Evolutionary conservation across 1,140 invertebrate genomes (phyloP).

Genomic region (Vollenhovia emeryi): DNA sequence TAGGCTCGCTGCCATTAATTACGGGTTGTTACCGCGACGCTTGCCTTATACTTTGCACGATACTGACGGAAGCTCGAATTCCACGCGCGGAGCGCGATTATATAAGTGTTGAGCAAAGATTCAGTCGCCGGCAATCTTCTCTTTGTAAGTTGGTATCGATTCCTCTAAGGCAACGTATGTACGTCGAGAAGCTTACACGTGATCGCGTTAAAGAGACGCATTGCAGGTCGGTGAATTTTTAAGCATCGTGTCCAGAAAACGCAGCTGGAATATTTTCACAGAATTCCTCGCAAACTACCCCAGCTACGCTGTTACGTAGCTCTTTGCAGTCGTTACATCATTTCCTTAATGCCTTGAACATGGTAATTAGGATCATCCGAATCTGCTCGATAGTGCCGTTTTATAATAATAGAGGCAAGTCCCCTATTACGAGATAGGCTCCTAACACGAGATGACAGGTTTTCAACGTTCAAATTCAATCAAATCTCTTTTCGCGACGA

Average conservation of each 20-base stretch:
- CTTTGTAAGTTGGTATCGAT: slow-evolving; percentile 17
- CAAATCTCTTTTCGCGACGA: no score
- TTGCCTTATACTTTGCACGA: slow-evolving; percentile 25
- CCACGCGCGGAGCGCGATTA: slow-evolving; percentile 45
- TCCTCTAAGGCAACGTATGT: slow-evolving; percentile 15
- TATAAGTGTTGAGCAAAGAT: slow-evolving; percentile 32
- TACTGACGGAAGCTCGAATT: neutral
- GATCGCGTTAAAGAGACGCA: slow-evolving; percentile 63
- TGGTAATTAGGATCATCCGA: neutral
- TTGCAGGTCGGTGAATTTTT: slow-evolving; percentile 64
- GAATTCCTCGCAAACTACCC: neutral
- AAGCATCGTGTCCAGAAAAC: slow-evolving; percentile 33
- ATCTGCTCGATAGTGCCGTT: neutral
- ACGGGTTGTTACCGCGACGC: slow-evolving; percentile 28
- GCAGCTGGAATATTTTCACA: slow-evolving; percentile 10
- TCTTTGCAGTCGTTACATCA: neutral
- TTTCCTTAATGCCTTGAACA: neutral
- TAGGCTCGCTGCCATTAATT: slow-evolving; percentile 31
- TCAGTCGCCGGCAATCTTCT: neutral
- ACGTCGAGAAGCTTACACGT: slow-evolving; percentile 54
- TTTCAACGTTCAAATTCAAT: no score
- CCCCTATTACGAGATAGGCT: no score
- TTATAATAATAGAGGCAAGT: slow-evolving; percentile 5
- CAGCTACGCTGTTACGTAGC: neutral
- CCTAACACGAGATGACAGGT: no score